Base-by-base conservation (phyloP, 1,140 invertebrate genomes). In the Matsumurasca onukii region DNA sequence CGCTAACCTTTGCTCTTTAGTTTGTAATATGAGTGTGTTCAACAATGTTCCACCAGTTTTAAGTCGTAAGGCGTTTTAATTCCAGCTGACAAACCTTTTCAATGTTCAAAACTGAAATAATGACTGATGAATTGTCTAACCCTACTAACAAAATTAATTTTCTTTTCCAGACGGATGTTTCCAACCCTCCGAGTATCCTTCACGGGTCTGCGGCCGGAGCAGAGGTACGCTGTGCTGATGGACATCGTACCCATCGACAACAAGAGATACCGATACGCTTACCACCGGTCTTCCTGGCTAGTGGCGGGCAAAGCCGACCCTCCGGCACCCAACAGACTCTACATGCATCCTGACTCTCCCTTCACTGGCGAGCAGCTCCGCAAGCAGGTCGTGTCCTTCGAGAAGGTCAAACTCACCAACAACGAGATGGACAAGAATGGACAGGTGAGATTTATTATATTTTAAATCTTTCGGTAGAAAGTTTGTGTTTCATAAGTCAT, bases 391-490 rank as follows among this genome's bases (percentile, higher is more conserved):
- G 94, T 99, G 75, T 97, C 95, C 73, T 99, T 99, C 82, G 98
- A 99, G 85, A 99, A 99, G 83, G 93, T 98, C 78, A 99, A 99
- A 82, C 88, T 99, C 72, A 99, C 97, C 78, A 99, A 99, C 82
- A 99, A 99, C 83, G 95, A 98, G 82, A 94, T 98, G 90, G 97
- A 99, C 81, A 98, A 97, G 81, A 93, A 95, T 78, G 96, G 96
- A 81, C 96, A 99, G 87, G 97, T 99, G 84, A 88, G 88, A n/a
- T n/a, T n/a, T n/a, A n/a, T n/a, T n/a, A n/a, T n/a, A n/a, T n/a
- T n/a, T n/a, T n/a, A n/a, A n/a, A n/a, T n/a, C n/a, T n/a, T n/a
- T n/a, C n/a, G n/a, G n/a, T n/a, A n/a, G n/a, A n/a, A n/a, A n/a
- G n/a, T n/a, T n/a, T n/a, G n/a, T n/a, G n/a, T n/a, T n/a, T n/a